Percentiles rank a stretch among this genome's conserved stretches.
Conservation (phyloP, 2,113 vertebrate species). For the Semnopithecus entellus region DNA sequence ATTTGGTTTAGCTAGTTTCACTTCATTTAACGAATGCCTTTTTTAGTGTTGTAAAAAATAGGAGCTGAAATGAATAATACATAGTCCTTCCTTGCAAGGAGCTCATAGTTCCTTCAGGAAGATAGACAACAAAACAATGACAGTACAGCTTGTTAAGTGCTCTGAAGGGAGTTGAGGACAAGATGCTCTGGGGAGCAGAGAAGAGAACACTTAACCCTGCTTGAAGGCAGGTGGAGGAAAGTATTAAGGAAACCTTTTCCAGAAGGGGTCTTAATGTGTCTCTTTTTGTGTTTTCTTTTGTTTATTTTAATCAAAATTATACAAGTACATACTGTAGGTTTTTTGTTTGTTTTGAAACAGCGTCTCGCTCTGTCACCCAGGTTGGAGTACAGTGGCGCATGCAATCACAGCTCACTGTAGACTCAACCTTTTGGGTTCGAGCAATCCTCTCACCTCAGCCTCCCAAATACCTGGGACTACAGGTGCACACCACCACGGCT, state of each 20-base stretch:
- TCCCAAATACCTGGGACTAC: too few species aligned
- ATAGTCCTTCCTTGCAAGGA: background rate
- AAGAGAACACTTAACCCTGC: background rate
- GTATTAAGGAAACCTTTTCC: background rate
- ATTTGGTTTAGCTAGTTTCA: slow-evolving; percentile 45
- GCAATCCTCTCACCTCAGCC: too few species aligned
- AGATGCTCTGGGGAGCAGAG: background rate
- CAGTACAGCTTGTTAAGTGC: background rate
- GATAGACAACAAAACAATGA: background rate
- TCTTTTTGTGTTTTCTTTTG: background rate
- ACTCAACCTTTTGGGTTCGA: too few species aligned
- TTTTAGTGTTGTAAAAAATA: slow-evolving; percentile 17
- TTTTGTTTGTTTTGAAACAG: too few species aligned
- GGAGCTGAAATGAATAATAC: slow-evolving; percentile 28
- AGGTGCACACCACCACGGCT: too few species aligned
- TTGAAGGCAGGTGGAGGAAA: background rate
- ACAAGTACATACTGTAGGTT: background rate
- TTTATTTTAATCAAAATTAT: slow-evolving; percentile 26
- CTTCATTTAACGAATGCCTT: background rate
- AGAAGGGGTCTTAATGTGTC: background rate
- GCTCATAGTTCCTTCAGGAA: background rate
- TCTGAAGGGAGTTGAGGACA: background rate
- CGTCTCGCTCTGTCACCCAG: too few species aligned
- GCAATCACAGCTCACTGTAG: too few species aligned
- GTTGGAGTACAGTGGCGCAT: too few species aligned